Evolutionary conservation across 2,113 vertebrate species (phyloP).

Genomic region (Montifringilla adamsi): DNA sequence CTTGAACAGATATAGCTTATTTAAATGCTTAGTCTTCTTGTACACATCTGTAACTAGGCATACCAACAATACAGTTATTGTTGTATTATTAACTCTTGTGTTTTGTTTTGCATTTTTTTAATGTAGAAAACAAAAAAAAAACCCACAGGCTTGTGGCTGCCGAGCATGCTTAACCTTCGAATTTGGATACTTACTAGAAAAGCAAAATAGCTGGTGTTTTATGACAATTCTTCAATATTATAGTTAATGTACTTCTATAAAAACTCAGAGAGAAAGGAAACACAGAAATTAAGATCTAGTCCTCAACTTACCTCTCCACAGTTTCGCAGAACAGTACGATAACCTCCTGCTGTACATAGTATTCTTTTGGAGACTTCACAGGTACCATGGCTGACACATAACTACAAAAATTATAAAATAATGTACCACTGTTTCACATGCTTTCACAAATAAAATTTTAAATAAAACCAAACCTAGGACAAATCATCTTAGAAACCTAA

Average conservation of each 20-base stretch:
- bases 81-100: not conserved
- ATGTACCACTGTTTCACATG: fast-evolving
- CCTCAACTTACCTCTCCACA: slow-evolving; percentile 86
- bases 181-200: not conserved
- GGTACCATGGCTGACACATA: slow-evolving; percentile 99
- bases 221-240: not conserved
- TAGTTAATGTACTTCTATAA: not conserved
- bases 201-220: not conserved
- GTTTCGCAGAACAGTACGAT: slow-evolving; percentile 98
- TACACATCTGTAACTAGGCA: not conserved
- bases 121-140: not conserved
- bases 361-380: slow-evolving; percentile 95
- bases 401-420: slow-evolving; percentile 62
- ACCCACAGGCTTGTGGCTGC: not conserved
- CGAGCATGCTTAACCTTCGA: not conserved
- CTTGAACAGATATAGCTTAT: not conserved
- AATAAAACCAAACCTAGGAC: not conserved
- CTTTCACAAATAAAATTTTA: not conserved
- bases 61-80: not conserved
- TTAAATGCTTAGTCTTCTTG: not conserved
- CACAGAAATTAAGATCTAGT: not conserved
- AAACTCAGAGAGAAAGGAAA: not conserved
- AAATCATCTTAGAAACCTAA: not conserved
- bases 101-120: not conserved
- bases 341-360: slow-evolving; percentile 97